Conservation (phyloP, 2,888 invertebrate genomes). For the Blastobasis adustella region DNA sequence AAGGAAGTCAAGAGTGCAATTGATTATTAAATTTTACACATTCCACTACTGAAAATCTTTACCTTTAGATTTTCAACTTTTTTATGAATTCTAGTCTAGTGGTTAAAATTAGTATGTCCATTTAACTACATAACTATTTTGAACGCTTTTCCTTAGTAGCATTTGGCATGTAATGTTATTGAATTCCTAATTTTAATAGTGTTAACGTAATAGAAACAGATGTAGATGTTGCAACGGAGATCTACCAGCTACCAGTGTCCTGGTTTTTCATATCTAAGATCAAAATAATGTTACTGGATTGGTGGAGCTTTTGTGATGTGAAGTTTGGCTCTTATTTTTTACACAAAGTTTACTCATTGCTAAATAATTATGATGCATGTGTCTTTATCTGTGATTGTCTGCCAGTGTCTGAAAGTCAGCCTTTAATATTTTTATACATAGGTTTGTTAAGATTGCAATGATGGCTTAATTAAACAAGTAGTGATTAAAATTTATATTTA, state of each 20-base stretch:
- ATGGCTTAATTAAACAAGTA: neutral
- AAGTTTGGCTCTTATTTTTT: neutral
- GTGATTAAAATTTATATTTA: neutral
- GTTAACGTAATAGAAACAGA: neutral
- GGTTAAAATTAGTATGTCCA: no score
- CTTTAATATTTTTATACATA: no score
- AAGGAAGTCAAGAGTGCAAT: constrained; percentile 65
- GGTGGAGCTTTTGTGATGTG: neutral
- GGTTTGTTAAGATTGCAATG: no score
- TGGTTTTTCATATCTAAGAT: no score
- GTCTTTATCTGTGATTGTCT: constrained; percentile 10
- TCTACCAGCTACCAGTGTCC: no score
- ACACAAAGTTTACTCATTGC: neutral
- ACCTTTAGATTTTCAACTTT: no score
- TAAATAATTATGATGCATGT: neutral
- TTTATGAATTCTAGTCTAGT: no score
- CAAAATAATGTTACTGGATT: no score
- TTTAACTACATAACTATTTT: no score
- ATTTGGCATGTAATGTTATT: constrained; percentile 11
- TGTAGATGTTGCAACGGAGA: no score
- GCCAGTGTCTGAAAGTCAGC: constrained; percentile 5
- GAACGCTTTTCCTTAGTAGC: no score
- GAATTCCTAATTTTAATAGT: constrained; percentile 4
- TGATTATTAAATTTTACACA: constrained; percentile 52
- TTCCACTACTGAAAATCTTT: constrained; percentile 24